These are phyloP conservation scores for Rhinogobio ventralis DNA, from an alignment of 2,797 vertebrate genomes.

Conservation along the genomic window DNA sequence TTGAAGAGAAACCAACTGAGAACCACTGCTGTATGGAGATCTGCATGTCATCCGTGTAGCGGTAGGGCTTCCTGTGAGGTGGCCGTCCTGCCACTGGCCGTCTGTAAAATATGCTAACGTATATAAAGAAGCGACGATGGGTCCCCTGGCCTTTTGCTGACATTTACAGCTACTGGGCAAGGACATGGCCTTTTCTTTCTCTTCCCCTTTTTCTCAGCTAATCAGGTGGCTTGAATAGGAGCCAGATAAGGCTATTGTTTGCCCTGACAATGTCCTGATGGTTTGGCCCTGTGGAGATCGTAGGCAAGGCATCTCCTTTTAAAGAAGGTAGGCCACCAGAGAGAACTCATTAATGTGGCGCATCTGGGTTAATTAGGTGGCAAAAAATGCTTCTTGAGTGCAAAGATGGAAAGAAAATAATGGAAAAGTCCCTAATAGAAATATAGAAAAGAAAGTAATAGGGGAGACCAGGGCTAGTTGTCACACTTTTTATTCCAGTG, in stretches of 20 bases:
- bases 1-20: not conserved
- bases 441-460: constrained; percentile 9
- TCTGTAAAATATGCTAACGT: constrained; percentile 73
- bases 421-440: constrained; percentile 10
- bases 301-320: constrained; percentile 73
- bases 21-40: constrained; percentile 30
- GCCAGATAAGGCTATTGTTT: constrained; percentile 95
- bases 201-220: constrained; percentile 90
- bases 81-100: constrained; percentile 59
- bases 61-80: constrained; percentile 39
- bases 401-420: constrained; percentile 39
- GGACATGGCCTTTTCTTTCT: constrained; percentile 89
- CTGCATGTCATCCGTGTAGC: constrained; percentile 32
- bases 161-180: constrained; percentile 90
- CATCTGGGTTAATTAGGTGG: constrained; percentile 80
- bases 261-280: constrained; percentile 91
- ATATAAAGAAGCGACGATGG: constrained; percentile 73
- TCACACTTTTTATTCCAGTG: not conserved
- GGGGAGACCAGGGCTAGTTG: not conserved
- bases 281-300: constrained; percentile 73
- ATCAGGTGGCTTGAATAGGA: constrained; percentile 96
- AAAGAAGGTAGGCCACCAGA: constrained; percentile 78
- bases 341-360: constrained; percentile 76
- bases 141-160: constrained; percentile 86
- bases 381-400: constrained; percentile 46